Evolutionary conservation across 1,140 invertebrate species (phyloP).

Genomic region (Conus ventricosus): DNA sequence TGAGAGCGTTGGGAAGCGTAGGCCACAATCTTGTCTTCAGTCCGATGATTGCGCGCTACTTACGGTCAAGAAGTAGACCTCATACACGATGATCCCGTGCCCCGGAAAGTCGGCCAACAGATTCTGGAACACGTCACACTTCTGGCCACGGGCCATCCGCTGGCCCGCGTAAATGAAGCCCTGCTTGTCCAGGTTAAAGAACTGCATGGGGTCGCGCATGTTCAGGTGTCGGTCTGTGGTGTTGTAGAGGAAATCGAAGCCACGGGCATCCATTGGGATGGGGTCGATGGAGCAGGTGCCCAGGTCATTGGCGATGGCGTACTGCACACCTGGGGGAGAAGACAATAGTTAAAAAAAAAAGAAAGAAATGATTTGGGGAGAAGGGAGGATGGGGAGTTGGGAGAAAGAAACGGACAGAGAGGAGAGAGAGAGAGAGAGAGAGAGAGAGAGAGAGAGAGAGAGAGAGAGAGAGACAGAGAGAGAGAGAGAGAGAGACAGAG

Average conservation of each 20-base stretch:
- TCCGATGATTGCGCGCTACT: background rate
- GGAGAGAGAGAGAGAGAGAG: background rate
- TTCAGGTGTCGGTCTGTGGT: background rate
- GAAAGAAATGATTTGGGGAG: background rate
- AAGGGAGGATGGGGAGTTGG: background rate
- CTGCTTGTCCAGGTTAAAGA: slow-evolving; percentile 19
- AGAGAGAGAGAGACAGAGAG: background rate
- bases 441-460: background rate
- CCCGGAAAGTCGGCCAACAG: background rate
- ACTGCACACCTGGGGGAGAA: slow-evolving; percentile 19
- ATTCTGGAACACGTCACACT: slow-evolving; percentile 22
- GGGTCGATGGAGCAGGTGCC: slow-evolving; percentile 25
- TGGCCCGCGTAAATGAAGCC: slow-evolving; percentile 4
- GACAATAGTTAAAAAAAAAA: background rate
- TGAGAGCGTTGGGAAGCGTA: too few species aligned
- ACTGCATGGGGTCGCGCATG: slow-evolving; percentile 16
- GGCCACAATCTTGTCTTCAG: too few species aligned
- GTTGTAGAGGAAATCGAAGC: slow-evolving; percentile 14
- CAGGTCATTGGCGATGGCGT: slow-evolving; percentile 14
- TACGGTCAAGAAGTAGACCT: slow-evolving; percentile 24
- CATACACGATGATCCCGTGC: background rate
- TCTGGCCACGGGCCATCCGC: background rate
- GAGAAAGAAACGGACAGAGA: too few species aligned
- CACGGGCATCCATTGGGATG: background rate
- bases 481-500: background rate